Evolutionary conservation across 2,888 invertebrate species (phyloP).

Genomic region (Drosophila glabriapex): DNA sequence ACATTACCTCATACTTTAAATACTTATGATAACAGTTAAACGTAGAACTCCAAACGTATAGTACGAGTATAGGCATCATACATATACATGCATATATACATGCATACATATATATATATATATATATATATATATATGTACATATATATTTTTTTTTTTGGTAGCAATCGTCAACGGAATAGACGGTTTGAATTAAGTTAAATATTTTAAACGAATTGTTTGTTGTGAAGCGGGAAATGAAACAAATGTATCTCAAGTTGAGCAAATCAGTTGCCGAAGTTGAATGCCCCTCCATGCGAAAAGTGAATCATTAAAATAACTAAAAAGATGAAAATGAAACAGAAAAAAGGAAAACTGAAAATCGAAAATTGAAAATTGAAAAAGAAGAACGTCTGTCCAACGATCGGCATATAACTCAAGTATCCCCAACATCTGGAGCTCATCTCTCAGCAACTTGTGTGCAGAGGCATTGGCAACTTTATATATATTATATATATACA

Average conservation of each 20-base stretch:
- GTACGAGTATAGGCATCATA: constrained; percentile 40
- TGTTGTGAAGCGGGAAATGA: constrained; percentile 27
- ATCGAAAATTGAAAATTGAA: neutral
- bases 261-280: constrained; percentile 13
- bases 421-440: neutral
- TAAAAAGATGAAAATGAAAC: neutral
- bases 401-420: neutral
- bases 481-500: constrained; percentile 20
- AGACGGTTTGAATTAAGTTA: constrained; percentile 44
- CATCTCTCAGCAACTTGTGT: neutral
- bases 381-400: constrained; percentile 3
- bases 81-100: constrained; percentile 22
- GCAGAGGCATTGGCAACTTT: constrained; percentile 22
- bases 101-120: constrained; percentile 6
- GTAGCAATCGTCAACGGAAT: constrained; percentile 51
- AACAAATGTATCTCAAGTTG: constrained; percentile 1
- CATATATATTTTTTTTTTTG: constrained; percentile 37
- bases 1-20: constrained; percentile 83
- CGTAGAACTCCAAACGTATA: constrained; percentile 58
- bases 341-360: neutral
- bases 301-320: neutral
- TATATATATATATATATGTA: neutral
- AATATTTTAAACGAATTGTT: constrained; percentile 46
- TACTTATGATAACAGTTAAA: constrained; percentile 75
- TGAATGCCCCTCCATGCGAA: constrained; percentile 19